phyloP scores from a whole-genome alignment of 2,797 vertebrate species.

The Vultur gryphus region DNA sequence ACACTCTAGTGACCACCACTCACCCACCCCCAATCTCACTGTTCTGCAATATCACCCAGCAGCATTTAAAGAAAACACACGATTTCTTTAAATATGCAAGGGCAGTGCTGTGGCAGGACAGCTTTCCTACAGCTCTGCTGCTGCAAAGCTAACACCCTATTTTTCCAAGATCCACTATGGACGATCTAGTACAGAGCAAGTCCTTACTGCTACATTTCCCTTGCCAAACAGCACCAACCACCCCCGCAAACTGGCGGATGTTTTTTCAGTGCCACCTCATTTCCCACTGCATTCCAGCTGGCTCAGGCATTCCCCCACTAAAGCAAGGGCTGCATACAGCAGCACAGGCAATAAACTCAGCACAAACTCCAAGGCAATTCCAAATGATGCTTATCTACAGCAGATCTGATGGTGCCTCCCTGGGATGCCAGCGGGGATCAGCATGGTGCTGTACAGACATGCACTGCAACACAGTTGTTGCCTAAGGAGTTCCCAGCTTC shows the following conservation, averaged over 20 bases:
- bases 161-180: not conserved
- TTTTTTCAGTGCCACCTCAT: not conserved
- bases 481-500: not conserved
- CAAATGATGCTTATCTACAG: not conserved
- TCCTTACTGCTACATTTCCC: not conserved
- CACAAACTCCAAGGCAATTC: not conserved
- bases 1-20: no score
- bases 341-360: not conserved
- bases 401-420: fast-evolving
- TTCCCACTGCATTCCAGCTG: not conserved
- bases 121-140: not conserved
- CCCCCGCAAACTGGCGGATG: not conserved
- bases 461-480: not conserved
- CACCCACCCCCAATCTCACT: fast-evolving
- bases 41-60: not conserved
- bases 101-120: not conserved
- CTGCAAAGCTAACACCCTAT: not conserved
- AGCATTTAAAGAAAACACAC: not conserved
- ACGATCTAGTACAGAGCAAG: not conserved
- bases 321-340: not conserved
- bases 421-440: not conserved
- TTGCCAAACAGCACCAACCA: not conserved
- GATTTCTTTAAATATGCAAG: fast-evolving
- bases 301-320: not conserved
- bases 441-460: fast-evolving